Evolutionary conservation across 1,140 invertebrate species (phyloP).

Genomic region (Lepidotrigona ventralis): DNA sequence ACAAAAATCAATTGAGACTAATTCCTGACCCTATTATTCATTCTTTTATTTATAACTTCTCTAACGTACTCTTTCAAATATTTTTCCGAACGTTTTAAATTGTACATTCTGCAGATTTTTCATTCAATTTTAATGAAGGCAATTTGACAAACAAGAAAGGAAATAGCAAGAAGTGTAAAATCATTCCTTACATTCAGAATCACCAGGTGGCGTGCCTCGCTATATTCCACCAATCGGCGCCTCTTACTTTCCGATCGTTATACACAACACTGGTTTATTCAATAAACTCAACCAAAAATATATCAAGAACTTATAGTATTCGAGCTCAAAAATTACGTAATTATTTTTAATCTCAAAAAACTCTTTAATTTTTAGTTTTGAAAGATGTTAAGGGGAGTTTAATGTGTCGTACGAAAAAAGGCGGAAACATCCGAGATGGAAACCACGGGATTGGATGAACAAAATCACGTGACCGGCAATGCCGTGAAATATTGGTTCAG

Average conservation of each 20-base stretch:
- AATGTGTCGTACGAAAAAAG: not conserved
- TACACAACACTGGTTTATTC: not conserved
- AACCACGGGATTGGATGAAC: not conserved
- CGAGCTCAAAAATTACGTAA: not conserved
- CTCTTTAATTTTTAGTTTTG: not conserved
- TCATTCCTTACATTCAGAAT: constrained; percentile 34
- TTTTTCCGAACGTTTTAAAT: not conserved
- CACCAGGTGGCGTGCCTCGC: constrained; percentile 16
- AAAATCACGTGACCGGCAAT: not conserved
- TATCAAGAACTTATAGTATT: too few species aligned
- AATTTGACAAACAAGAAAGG: constrained; percentile 3
- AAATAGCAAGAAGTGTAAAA: constrained; percentile 16
- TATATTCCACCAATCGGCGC: constrained; percentile 31
- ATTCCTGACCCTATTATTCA: not conserved
- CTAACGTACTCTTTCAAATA: not conserved
- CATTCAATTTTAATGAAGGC: constrained; percentile 1
- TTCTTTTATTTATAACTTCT: not conserved
- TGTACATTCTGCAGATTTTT: not conserved
- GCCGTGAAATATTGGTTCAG: not conserved
- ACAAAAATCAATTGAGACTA: not conserved
- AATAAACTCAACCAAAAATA: not conserved
- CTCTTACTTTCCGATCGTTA: constrained; percentile 44
- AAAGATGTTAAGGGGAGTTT: not conserved
- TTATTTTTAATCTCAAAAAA: not conserved
- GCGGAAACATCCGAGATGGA: not conserved